Percentiles rank a stretch among this genome's conserved stretches.
phyloP scores from a whole-genome alignment of 2,888 invertebrate genomes.

The Noctua janthe region DNA sequence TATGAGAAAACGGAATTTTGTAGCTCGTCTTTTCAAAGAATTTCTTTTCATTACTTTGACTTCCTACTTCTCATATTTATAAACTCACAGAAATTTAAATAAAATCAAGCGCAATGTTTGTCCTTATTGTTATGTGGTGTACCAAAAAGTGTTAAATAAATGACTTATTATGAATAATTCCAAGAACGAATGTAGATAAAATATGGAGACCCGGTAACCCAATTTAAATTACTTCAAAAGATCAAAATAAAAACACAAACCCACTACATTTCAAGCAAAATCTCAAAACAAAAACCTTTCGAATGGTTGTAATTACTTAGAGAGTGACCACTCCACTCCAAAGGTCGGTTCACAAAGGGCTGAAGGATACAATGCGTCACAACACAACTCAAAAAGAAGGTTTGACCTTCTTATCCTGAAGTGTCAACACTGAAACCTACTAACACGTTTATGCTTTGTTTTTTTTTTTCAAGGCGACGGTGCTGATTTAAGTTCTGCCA shows the following conservation, averaged over 20 bases:
- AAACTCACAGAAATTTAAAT: neutral
- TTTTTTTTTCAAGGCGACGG: neutral
- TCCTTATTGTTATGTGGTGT: neutral
- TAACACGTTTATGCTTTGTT: neutral
- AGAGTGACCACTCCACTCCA: conserved; percentile 30
- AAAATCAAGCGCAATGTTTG: neutral
- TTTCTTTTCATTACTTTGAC: neutral
- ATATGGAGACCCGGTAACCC: neutral
- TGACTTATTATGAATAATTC: neutral
- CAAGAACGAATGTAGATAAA: neutral
- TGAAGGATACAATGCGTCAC: conserved; percentile 36
- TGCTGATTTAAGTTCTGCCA: neutral
- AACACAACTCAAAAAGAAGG: neutral
- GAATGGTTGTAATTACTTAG: conserved; percentile 50
- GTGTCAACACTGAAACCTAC: conserved; percentile 2
- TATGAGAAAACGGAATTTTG: neutral
- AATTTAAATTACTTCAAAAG: neutral
- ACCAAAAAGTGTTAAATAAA: neutral
- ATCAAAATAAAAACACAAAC: conserved; percentile 12
- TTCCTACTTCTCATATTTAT: neutral
- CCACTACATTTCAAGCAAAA: conserved; percentile 12
- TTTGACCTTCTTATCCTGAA: too few species aligned
- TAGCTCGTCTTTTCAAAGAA: neutral
- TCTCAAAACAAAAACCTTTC: conserved; percentile 15
- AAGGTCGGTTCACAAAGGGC: conserved; percentile 31